Evolutionary conservation across 2,113 vertebrate species (phyloP).

Genomic region (Pica pica): DNA sequence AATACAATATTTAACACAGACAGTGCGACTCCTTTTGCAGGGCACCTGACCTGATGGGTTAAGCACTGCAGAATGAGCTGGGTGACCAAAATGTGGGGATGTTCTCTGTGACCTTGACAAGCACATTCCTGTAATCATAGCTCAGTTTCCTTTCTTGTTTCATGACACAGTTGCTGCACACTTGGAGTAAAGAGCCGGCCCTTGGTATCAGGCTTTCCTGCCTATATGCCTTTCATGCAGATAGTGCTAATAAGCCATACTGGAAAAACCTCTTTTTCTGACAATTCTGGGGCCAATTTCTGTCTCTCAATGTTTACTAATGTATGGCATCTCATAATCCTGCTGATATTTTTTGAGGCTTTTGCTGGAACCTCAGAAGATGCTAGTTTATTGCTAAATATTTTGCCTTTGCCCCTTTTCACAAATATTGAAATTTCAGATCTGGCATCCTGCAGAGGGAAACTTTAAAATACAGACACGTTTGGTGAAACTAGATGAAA

Average conservation of each 20-base stretch:
- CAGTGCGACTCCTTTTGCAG: rapidly evolving
- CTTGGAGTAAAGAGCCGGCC: not conserved
- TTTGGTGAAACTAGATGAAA: not conserved
- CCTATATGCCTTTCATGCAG: not conserved
- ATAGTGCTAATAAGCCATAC: not conserved
- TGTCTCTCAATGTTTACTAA: not conserved
- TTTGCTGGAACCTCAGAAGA: not conserved
- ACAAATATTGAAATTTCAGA: not conserved
- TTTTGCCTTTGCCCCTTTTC: not conserved
- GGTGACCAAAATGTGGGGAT: not conserved
- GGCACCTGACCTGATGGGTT: rapidly evolving
- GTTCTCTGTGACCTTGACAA: not conserved
- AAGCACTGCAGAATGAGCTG: not conserved
- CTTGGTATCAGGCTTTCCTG: not conserved
- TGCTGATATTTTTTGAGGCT: not conserved
- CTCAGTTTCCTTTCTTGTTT: not conserved
- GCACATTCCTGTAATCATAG: not conserved
- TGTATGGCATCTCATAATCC: not conserved
- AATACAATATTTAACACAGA: not conserved
- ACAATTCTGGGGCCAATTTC: not conserved
- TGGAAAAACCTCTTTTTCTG: not conserved
- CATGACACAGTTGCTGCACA: not conserved
- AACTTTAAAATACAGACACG: not conserved
- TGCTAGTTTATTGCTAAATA: not conserved
- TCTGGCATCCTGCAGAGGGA: not conserved